Evolutionary conservation across 2,797 vertebrate species (phyloP), one percentile per base, ranked within the genome.

Genomic region (Clarias platycephalus): DNA sequence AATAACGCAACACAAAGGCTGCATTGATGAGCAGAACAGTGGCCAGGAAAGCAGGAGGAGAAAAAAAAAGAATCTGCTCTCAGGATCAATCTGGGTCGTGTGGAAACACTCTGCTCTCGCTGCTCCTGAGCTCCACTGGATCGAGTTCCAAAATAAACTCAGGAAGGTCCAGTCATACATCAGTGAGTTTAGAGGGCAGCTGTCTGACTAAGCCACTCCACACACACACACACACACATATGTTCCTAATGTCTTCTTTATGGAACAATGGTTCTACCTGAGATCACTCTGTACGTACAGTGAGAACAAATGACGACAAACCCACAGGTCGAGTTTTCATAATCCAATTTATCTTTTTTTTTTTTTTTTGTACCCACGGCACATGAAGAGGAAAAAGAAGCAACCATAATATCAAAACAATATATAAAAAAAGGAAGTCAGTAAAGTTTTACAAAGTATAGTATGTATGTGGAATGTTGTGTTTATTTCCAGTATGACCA

Each of bases 291-390:
- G 9, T 76, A 53, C 49, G 53, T 40, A 24, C 12, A 37, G 70
- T 55, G n/a, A 66, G 31, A 83, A 83, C 53, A 85, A 87, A 87
- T n/a, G 55, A 88, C 67, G 44, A 82, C 74, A 57, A 82, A 74
- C 22, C 22, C 80, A 83, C 55, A 10, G 13, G 34, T 22, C 15
- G 12, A 44, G 62, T 85, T 88, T 53, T 90, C 91, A 87, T 91
- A 91, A 86, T 90, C 89, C 90, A 95, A 95, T 92, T 94, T 90
- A 94, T 94, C 94, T 93, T 95, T 93, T 88, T 92, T 92, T 94
- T 92, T 94, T 95, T 95, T 96, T 95, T 96, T 96, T 97, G 96
- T 97, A 98, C 96, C 97, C 97, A 97, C 97, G 96, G 96, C 96
- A 97, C 96, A 92, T 94, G 94, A 94, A 94, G 96, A 53, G 49